phyloP scores from a whole-genome alignment of 2,888 invertebrate genomes.

The Neoscelio sp. region DNA sequence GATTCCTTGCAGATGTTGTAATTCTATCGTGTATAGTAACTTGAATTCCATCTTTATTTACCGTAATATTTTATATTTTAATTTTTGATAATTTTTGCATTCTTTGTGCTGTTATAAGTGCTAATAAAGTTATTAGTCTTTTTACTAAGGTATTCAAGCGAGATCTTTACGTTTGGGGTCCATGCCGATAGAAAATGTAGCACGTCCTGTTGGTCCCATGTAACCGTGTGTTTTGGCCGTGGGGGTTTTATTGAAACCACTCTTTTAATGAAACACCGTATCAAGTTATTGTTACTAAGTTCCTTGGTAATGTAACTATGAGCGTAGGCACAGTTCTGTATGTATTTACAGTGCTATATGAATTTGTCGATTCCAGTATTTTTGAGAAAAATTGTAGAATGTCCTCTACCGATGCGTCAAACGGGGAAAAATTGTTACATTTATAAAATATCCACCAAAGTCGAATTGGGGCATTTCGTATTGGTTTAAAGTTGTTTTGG shows the following conservation, averaged over 20 bases:
- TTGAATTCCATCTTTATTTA: neutral
- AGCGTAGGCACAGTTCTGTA: conserved; percentile 26
- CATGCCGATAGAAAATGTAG: neutral
- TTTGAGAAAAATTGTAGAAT: neutral
- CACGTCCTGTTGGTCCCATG: conserved; percentile 71
- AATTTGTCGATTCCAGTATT: neutral
- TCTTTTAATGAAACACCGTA: too few relatives aligned
- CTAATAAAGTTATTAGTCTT: neutral
- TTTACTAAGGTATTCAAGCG: neutral
- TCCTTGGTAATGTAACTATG: too few relatives aligned
- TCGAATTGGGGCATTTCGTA: conserved; percentile 31
- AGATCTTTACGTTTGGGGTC: neutral
- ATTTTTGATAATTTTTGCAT: conserved; percentile 23
- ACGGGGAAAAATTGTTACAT: neutral
- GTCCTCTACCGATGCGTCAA: neutral
- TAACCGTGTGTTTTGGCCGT: conserved; percentile 68
- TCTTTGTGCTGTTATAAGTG: conserved; percentile 10
- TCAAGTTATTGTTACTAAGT: too few relatives aligned
- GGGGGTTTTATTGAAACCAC: conserved; percentile 41
- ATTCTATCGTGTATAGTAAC: conserved; percentile 22
- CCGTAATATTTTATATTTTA: neutral
- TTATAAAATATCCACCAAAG: conserved; percentile 42
- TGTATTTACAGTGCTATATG: conserved; percentile 21
- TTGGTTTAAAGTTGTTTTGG: conserved; percentile 2
- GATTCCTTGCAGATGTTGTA: conserved; percentile 29